Evolutionary conservation across 2,797 vertebrate species (phyloP).

Genomic region (Siniperca undulata): DNA sequence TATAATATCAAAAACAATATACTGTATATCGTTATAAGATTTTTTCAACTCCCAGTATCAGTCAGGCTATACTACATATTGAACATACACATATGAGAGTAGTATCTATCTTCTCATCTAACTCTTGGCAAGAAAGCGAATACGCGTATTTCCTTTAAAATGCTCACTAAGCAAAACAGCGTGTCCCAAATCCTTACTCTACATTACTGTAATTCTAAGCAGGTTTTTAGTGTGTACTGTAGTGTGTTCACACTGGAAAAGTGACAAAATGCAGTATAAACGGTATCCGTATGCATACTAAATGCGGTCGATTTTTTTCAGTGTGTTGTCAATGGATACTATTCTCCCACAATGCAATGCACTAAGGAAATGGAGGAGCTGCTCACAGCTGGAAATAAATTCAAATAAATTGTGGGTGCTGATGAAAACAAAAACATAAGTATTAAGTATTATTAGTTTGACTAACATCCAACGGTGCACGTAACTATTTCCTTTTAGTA

Average conservation of each 20-base stretch:
- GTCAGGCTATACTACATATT: background rate
- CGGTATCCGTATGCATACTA: background rate
- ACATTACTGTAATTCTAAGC: constrained; percentile 5
- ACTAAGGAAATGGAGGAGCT: background rate
- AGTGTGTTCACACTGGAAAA: too few relatives aligned
- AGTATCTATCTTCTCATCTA: background rate
- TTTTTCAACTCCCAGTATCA: background rate
- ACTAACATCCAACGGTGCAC: background rate
- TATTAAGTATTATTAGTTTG: background rate
- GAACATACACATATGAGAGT: background rate
- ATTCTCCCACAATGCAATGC: background rate
- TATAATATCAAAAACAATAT: too few relatives aligned
- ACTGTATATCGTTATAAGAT: background rate
- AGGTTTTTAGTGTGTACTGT: background rate
- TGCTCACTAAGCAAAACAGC: background rate
- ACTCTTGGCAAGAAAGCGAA: background rate
- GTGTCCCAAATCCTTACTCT: background rate
- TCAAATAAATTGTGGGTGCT: background rate
- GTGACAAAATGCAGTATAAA: background rate
- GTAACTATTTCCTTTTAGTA: background rate
- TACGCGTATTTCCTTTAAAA: background rate
- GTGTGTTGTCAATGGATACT: background rate
- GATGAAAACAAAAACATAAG: too few relatives aligned
- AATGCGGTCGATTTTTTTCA: background rate
- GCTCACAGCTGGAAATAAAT: background rate